Conservation (phyloP, 2,113 vertebrate genomes). For the Centropristis striata region DNA sequence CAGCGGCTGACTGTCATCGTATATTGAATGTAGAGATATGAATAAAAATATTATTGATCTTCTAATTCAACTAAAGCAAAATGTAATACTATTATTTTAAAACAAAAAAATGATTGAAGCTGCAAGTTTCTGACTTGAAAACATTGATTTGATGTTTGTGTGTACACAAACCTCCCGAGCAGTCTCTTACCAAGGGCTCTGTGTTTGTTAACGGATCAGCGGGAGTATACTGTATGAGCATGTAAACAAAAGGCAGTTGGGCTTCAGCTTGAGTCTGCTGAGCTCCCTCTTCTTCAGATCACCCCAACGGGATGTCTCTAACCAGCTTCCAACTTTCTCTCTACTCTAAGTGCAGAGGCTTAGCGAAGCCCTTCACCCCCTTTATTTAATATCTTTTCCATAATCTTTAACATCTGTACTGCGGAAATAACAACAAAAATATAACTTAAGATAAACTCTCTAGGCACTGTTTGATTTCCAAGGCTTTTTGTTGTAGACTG, state of each 20-base stretch:
- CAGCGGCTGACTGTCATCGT: not conserved
- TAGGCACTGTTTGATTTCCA: constrained; percentile 89
- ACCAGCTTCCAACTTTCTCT: constrained; percentile 47
- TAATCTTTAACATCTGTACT: constrained; percentile 65
- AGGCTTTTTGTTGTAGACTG: constrained; percentile 84
- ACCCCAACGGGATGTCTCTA: constrained; percentile 27
- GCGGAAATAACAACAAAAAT: constrained; percentile 73
- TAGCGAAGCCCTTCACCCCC: constrained; percentile 54
- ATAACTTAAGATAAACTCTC: constrained; percentile 84
- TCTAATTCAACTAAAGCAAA: constrained; percentile 16
- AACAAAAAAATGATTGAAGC: constrained; percentile 13
- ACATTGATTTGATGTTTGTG: constrained; percentile 55
- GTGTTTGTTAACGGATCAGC: constrained; percentile 67
- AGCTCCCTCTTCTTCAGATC: constrained; percentile 54
- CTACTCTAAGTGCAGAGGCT: constrained; percentile 70
- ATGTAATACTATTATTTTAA: constrained; percentile 26
- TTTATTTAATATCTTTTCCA: constrained; percentile 36
- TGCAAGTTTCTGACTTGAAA: constrained; percentile 31
- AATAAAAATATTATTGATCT: not conserved
- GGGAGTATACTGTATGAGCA: constrained; percentile 53
- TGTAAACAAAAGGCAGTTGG: constrained; percentile 82
- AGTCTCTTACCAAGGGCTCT: constrained; percentile 50
- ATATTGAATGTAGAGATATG: not conserved
- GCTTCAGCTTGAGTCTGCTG: constrained; percentile 68
- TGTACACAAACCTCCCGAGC: constrained; percentile 48